phyloP scores from a whole-genome alignment of 1,140 invertebrate species.

The Drosophila seguyi region DNA sequence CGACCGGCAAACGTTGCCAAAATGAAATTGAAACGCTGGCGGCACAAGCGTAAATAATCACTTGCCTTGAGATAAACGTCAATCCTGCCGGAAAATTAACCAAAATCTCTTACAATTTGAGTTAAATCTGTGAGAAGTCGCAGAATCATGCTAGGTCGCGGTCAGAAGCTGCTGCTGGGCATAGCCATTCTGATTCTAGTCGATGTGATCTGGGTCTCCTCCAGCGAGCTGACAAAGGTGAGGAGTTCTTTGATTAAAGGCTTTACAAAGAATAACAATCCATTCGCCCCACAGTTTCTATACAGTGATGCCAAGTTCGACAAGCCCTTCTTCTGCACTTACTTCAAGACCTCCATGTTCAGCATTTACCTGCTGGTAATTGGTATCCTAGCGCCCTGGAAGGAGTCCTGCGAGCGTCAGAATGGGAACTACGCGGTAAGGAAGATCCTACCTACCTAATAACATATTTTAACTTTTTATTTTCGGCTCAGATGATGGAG shows the following conservation, averaged over 20 bases:
- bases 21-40: conserved; percentile 73
- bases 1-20: conserved; percentile 38
- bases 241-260: background rate
- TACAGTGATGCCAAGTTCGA: conserved; percentile 92
- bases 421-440: conserved; percentile 88
- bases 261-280: background rate
- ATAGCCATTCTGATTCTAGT: conserved; percentile 92
- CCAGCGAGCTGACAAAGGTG: conserved; percentile 94
- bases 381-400: conserved; percentile 93
- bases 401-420: conserved; percentile 90
- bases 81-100: conserved; percentile 24
- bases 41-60: conserved; percentile 73
- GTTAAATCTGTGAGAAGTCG: background rate
- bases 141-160: conserved; percentile 78
- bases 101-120: conserved; percentile 10
- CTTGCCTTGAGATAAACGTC: conserved; percentile 32
- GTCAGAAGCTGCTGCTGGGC: conserved; percentile 91
- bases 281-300: conserved; percentile 89
- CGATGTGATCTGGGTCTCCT: conserved; percentile 95
- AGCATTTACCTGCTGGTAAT: conserved; percentile 93
- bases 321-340: conserved; percentile 96
- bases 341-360: conserved; percentile 95
- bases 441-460: too few relatives aligned
- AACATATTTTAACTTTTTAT: background rate
- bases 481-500: conserved; percentile 87